A percentile compares a stretch with the other conserved stretches of the same genome.
Conservation (phyloP, 2,113 vertebrate species). For the Gallinago media region DNA sequence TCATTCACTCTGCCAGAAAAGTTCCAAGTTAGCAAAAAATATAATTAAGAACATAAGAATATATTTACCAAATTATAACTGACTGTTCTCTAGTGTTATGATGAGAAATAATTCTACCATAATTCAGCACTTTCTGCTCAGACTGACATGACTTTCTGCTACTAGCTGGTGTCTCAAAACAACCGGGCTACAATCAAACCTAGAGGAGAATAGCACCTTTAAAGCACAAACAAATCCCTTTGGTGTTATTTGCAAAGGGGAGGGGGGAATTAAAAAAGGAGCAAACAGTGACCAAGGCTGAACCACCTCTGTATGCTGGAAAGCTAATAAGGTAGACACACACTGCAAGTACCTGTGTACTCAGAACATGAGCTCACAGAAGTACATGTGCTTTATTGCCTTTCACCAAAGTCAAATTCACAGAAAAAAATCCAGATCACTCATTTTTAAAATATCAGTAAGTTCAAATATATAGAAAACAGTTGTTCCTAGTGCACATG, state of each 20-base stretch:
- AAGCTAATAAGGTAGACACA: not conserved
- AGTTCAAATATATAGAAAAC: not conserved
- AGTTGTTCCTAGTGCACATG: not conserved
- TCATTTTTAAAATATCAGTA: not conserved
- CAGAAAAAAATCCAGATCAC: not conserved
- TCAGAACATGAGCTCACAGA: not conserved
- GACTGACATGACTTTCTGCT: not conserved
- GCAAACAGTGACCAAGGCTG: not conserved
- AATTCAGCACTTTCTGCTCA: not conserved
- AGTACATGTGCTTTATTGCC: not conserved
- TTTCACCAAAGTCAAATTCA: not conserved
- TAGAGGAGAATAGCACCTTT: not conserved
- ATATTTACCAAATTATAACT: not conserved
- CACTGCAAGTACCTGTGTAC: not conserved
- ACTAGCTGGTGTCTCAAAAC: not conserved
- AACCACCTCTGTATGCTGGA: not conserved
- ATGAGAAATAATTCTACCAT: not conserved
- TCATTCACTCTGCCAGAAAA: not conserved
- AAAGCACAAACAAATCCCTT: not conserved
- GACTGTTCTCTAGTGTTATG: not conserved
- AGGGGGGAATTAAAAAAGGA: not conserved
- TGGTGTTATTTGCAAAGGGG: not conserved
- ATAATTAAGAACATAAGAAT: not conserved
- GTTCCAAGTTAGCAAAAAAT: not conserved
- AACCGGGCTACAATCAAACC: not conserved